These are phyloP conservation scores for Chrysolina americana DNA, from an alignment of 2,888 invertebrate genomes.

Conservation along the genomic window DNA sequence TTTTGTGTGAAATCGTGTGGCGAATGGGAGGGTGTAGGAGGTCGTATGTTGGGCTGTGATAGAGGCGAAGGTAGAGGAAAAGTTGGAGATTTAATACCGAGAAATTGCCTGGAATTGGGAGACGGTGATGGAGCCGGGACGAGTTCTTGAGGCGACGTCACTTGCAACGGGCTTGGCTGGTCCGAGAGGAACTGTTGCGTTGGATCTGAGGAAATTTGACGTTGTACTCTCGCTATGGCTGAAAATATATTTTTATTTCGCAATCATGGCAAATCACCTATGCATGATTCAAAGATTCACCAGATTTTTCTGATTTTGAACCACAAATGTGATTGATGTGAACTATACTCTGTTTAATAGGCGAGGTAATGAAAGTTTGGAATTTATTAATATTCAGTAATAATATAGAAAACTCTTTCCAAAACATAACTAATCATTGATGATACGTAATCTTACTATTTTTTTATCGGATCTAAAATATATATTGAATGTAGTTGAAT, in stretches of 20 bases:
- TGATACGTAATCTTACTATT: no score
- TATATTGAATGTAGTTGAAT: no score
- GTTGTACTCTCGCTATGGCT: constrained; percentile 74
- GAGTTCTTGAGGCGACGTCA: constrained; percentile 61
- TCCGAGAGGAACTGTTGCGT: constrained; percentile 61
- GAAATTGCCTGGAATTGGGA: constrained; percentile 62
- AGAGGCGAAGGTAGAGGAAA: constrained; percentile 57
- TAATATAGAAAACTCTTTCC: no score
- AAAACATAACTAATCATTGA: no score
- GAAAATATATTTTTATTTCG: constrained; percentile 47
- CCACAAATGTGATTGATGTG: neutral
- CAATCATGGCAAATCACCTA: neutral
- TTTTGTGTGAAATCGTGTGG: constrained; percentile 58
- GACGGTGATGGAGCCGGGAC: constrained; percentile 63
- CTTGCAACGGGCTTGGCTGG: constrained; percentile 62
- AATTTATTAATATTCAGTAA: no score
- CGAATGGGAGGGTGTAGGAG: constrained; percentile 60
- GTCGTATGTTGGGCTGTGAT: constrained; percentile 58
- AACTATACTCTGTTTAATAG: no score
- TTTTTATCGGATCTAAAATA: no score
- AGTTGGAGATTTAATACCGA: constrained; percentile 64
- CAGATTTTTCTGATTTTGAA: neutral
- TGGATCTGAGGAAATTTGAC: constrained; percentile 69
- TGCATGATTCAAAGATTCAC: neutral
- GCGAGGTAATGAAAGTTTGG: no score